Percentiles rank a stretch among this genome's conserved stretches.
Evolutionary conservation across 1,140 invertebrate species (phyloP).

Genomic region (Uloborus diversus): DNA sequence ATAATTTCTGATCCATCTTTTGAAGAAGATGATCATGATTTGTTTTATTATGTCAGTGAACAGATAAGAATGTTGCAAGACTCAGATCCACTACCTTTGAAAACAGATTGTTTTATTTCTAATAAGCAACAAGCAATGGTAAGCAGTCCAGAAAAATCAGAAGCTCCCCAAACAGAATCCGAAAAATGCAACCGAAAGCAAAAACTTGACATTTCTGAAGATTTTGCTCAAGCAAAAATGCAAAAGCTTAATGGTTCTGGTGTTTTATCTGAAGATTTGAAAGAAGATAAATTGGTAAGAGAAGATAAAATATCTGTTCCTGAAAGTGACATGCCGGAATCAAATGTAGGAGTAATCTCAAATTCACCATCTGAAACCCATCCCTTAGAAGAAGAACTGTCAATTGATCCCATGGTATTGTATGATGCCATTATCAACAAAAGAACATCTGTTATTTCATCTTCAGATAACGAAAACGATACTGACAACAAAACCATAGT

Average conservation of each 20-base stretch:
- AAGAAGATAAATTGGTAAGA: too few species aligned
- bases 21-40: slow-evolving; percentile 51
- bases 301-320: not conserved
- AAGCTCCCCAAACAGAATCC: not conserved
- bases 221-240: slow-evolving; percentile 38
- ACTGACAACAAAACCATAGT: slow-evolving; percentile 41
- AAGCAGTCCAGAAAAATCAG: not conserved
- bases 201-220: slow-evolving; percentile 7
- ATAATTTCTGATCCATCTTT: slow-evolving; percentile 42
- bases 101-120: not conserved
- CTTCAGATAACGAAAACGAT: slow-evolving; percentile 29
- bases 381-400: slow-evolving; percentile 16
- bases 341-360: not conserved
- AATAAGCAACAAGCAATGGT: not conserved
- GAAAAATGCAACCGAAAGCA: slow-evolving; percentile 38
- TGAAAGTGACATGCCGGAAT: not conserved
- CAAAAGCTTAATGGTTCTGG: slow-evolving; percentile 45
- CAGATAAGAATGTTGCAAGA: slow-evolving; percentile 40
- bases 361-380: not conserved
- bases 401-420: slow-evolving; percentile 27
- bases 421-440: slow-evolving; percentile 36
- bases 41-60: slow-evolving; percentile 50
- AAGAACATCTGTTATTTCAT: slow-evolving; percentile 1
- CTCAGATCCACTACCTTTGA: not conserved
- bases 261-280: too few species aligned